These are phyloP conservation scores for Lingula anatina DNA, from an alignment of 2,888 invertebrate species.

Conservation along the genomic window DNA sequence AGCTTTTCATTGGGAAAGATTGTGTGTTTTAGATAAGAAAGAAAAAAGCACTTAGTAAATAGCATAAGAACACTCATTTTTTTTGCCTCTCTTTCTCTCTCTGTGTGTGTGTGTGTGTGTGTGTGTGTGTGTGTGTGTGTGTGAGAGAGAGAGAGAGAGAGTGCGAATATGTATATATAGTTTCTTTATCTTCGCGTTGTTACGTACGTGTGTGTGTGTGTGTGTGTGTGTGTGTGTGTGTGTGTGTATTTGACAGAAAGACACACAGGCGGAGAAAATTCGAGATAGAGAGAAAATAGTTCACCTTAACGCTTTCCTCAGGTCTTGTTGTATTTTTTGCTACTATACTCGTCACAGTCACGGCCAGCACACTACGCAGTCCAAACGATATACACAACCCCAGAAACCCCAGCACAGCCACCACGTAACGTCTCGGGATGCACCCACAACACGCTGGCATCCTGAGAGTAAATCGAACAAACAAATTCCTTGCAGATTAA, in stretches of 20 bases:
- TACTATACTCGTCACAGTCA: neutral
- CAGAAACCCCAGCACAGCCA: neutral
- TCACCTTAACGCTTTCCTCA: too few species aligned
- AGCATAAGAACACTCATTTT: too few species aligned
- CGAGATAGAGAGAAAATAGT: too few species aligned
- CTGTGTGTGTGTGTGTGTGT: slow-evolving; percentile 1
- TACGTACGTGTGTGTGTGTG: slow-evolving; percentile 2
- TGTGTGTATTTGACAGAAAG: slow-evolving; percentile 1
- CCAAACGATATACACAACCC: slow-evolving; percentile 1
- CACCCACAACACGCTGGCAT: too few species aligned
- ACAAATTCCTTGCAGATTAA: too few species aligned
- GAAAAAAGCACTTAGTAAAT: too few species aligned
- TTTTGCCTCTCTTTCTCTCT: too few species aligned
- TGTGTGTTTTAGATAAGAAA: too few species aligned
- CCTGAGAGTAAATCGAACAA: too few species aligned
- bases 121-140: slow-evolving; percentile 4
- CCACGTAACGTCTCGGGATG: too few species aligned
- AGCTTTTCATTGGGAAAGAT: too few species aligned
- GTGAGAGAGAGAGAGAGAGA: slow-evolving; percentile 1
- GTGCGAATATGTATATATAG: slow-evolving; percentile 1
- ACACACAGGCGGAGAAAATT: too few species aligned
- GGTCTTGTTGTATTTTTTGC: neutral
- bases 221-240: slow-evolving; percentile 5
- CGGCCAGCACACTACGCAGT: neutral
- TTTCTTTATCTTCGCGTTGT: neutral